Evolutionary conservation across 2,888 invertebrate species (phyloP).

Genomic region (Sinelater perroti): DNA sequence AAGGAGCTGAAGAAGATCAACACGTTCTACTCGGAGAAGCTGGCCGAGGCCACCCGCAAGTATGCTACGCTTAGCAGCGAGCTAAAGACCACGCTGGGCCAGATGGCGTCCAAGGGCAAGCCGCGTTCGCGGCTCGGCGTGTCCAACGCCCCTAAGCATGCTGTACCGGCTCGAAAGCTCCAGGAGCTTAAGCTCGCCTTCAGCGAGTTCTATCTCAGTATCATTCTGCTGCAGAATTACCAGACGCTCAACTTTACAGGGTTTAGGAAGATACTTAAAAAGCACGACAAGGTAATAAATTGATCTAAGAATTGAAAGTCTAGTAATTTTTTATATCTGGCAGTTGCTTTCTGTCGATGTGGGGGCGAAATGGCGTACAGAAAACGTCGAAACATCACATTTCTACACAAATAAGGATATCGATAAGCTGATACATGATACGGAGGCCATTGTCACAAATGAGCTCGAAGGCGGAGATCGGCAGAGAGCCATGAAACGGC

Average conservation of each 20-base stretch:
- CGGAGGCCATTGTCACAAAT: slow-evolving; percentile 75
- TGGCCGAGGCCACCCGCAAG: slow-evolving; percentile 87
- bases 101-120: slow-evolving; percentile 50
- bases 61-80: slow-evolving; percentile 79
- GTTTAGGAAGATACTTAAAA: slow-evolving; percentile 89
- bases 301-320: neutral
- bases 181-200: slow-evolving; percentile 88
- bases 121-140: slow-evolving; percentile 49
- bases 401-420: slow-evolving; percentile 89
- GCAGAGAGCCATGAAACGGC: slow-evolving; percentile 85
- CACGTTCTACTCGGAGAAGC: slow-evolving; percentile 87
- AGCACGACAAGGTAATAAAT: slow-evolving; percentile 79
- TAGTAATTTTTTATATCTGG: neutral
- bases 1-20: slow-evolving; percentile 88
- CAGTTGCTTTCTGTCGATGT: slow-evolving; percentile 71
- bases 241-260: slow-evolving; percentile 90
- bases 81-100: slow-evolving; percentile 64
- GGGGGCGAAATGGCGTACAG: slow-evolving; percentile 81
- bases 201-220: slow-evolving; percentile 87
- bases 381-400: slow-evolving; percentile 81
- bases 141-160: slow-evolving; percentile 46
- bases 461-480: slow-evolving; percentile 82
- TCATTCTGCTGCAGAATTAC: slow-evolving; percentile 87
- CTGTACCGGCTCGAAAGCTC: slow-evolving; percentile 72
- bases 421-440: slow-evolving; percentile 82